Evolutionary conservation across 2,113 vertebrate genomes (phyloP).

Genomic region (Perca fluviatilis): DNA sequence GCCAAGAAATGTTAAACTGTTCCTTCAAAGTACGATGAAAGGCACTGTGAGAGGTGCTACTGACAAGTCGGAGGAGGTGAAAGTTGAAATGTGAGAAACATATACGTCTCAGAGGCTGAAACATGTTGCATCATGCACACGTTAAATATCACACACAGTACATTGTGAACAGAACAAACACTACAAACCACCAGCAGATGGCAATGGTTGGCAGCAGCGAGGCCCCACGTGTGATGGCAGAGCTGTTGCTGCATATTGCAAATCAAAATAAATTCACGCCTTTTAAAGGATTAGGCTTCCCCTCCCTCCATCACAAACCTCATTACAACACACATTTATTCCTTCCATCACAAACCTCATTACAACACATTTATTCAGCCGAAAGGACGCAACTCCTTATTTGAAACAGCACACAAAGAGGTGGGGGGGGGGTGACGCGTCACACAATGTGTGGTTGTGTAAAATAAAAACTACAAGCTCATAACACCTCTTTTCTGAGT

Average conservation of each 20-base stretch:
- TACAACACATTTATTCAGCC: neutral
- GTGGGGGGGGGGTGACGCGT: neutral
- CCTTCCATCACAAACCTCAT: too few species aligned
- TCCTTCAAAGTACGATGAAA: constrained; percentile 35
- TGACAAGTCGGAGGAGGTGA: constrained; percentile 34
- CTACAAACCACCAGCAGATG: constrained; percentile 67
- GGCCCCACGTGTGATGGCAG: constrained; percentile 18
- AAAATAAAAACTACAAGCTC: constrained; percentile 41
- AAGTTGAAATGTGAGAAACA: constrained; percentile 7
- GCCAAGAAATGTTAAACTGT: constrained; percentile 21
- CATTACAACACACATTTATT: constrained; percentile 49
- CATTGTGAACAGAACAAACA: neutral
- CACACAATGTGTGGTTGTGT: constrained; percentile 32
- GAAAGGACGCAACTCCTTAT: constrained; percentile 41
- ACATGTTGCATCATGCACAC: neutral
- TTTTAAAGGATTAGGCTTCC: constrained; percentile 57
- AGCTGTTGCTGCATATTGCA: constrained; percentile 61
- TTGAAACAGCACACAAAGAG: constrained; percentile 31
- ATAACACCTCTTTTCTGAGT: constrained; percentile 50
- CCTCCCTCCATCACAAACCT: constrained; percentile 48
- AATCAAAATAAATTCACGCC: constrained; percentile 56
- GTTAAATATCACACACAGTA: neutral
- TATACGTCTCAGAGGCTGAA: neutral
- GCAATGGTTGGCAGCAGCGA: constrained; percentile 33
- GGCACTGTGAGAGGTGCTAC: constrained; percentile 1